A percentile compares a stretch with the other conserved stretches of the same genome.
Evolutionary conservation across 2,888 invertebrate species (phyloP).

Genomic region (Sipha maydis): DNA sequence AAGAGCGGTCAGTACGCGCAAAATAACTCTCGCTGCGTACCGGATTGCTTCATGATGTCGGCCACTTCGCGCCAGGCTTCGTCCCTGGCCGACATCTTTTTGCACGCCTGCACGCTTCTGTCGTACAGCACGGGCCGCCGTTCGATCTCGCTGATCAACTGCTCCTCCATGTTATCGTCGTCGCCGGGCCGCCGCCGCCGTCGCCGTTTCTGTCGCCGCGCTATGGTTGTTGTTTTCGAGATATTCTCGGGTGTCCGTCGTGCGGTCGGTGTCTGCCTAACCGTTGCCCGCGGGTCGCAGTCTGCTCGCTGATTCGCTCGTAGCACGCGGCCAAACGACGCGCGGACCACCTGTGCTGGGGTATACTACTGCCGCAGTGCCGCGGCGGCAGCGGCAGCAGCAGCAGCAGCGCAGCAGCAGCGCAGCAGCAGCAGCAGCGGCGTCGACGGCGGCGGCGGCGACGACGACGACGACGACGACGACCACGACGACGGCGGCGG

Average conservation of each 20-base stretch:
- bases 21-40: background rate
- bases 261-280: background rate
- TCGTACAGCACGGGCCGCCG: slow-evolving; percentile 59
- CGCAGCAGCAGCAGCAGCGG: background rate
- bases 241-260: background rate
- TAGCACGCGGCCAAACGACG: slow-evolving; percentile 51
- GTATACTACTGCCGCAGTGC: slow-evolving; percentile 34
- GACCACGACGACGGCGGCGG: background rate
- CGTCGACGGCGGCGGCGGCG: background rate
- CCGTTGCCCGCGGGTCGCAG: background rate
- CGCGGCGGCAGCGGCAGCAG: background rate
- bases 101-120: slow-evolving; percentile 61
- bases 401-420: slow-evolving; percentile 1
- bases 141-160: slow-evolving; percentile 59
- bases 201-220: slow-evolving; percentile 40
- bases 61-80: slow-evolving; percentile 60
- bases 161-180: slow-evolving; percentile 54
- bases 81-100: slow-evolving; percentile 60
- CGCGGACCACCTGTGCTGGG: slow-evolving; percentile 51
- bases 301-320: background rate
- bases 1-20: no score
- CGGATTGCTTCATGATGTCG: slow-evolving; percentile 54
- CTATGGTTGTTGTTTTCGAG: slow-evolving; percentile 21
- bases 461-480: background rate
- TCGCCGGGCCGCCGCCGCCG: slow-evolving; percentile 53